phyloP scores from a whole-genome alignment of 2,113 vertebrate genomes.

The Hippocampus abdominalis region DNA sequence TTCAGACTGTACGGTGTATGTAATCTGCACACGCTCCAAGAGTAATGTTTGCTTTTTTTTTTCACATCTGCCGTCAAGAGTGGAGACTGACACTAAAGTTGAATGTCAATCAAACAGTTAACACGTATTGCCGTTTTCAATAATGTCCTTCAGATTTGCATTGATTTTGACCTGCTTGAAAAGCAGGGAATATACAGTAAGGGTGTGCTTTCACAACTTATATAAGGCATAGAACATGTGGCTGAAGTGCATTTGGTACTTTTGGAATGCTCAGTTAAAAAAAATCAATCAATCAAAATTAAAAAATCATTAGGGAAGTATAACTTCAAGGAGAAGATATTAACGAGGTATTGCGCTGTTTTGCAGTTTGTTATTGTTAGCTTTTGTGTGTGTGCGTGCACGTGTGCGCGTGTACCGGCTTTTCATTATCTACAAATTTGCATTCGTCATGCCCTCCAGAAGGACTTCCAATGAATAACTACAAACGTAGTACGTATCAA shows the following conservation, averaged over 20 bases:
- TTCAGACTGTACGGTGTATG: slow-evolving; percentile 4
- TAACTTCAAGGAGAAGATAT: slow-evolving; percentile 26
- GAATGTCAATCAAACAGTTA: slow-evolving; percentile 12
- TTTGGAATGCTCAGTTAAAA: neutral
- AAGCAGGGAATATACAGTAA: neutral
- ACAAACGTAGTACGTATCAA: slow-evolving; percentile 13
- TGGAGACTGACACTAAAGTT: slow-evolving; percentile 10
- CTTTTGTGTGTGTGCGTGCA: neutral
- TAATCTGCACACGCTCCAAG: slow-evolving; percentile 11
- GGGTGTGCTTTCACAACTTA: neutral
- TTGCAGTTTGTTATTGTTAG: slow-evolving; percentile 21
- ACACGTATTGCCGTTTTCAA: slow-evolving; percentile 15
- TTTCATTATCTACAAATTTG: slow-evolving; percentile 22
- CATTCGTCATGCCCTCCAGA: slow-evolving; percentile 13
- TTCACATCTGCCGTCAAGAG: slow-evolving; percentile 5
- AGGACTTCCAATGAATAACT: slow-evolving; percentile 47
- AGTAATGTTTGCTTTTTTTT: neutral
- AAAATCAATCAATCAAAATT: neutral
- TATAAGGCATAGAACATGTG: neutral
- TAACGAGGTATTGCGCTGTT: slow-evolving; percentile 26
- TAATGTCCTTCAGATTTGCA: slow-evolving; percentile 39
- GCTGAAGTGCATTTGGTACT: neutral
- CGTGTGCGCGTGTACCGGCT: neutral
- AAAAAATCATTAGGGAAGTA: slow-evolving; percentile 10
- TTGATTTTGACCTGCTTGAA: neutral